phyloP scores from a whole-genome alignment of 2,888 invertebrate species.

The Dione vanillae region DNA sequence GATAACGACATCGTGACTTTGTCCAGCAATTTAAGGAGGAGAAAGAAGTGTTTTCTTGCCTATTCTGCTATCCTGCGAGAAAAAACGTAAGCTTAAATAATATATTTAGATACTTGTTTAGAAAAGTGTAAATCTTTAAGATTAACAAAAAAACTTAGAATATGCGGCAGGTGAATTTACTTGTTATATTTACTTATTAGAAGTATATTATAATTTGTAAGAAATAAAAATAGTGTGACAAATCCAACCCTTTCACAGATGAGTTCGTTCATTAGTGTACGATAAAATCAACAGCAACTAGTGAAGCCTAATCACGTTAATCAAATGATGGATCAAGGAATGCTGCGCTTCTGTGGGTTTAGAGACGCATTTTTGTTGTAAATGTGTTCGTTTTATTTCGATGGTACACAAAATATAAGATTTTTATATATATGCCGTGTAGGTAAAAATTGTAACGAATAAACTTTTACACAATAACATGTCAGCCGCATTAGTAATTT shows the following conservation, averaged over 20 bases:
- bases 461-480: no score
- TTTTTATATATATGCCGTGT: neutral
- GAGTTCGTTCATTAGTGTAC: slow-evolving; percentile 31
- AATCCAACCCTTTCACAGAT: slow-evolving; percentile 40
- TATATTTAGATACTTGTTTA: no score
- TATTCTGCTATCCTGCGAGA: no score
- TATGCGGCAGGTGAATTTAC: slow-evolving; percentile 10
- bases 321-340: slow-evolving; percentile 36
- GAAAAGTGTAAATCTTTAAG: no score
- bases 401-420: neutral
- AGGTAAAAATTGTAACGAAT: neutral
- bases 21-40: no score
- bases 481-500: no score
- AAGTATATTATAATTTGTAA: slow-evolving; percentile 25
- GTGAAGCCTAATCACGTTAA: slow-evolving; percentile 25
- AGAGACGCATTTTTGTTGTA: neutral
- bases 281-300: slow-evolving; percentile 38
- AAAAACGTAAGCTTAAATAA: no score
- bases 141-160: no score
- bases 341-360: slow-evolving; percentile 43
- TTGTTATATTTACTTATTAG: neutral
- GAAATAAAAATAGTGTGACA: slow-evolving; percentile 33
- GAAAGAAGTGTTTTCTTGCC: no score
- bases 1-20: no score
- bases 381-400: slow-evolving; percentile 8